phyloP scores from a whole-genome alignment of 2,888 invertebrate species.

The Scaptomyza parva region DNA sequence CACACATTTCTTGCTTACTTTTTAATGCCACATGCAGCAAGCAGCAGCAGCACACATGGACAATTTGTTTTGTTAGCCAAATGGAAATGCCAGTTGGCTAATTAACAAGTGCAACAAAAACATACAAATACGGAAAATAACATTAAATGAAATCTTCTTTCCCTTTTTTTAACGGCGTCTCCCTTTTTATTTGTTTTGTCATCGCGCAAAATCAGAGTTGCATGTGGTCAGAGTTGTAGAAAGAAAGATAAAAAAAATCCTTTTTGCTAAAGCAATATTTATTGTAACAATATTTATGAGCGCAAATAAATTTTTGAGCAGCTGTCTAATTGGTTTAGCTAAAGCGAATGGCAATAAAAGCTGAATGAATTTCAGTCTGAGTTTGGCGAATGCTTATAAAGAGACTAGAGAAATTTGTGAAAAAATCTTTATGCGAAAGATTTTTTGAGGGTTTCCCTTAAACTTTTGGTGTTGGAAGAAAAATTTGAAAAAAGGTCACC shows the following conservation, averaged over 20 bases:
- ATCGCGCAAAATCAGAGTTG: too few species aligned
- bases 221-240: neutral
- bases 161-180: neutral
- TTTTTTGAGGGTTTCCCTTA: too few species aligned
- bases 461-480: too few species aligned
- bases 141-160: slow-evolving; percentile 4
- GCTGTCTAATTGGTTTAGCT: neutral
- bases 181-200: neutral
- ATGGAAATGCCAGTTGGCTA: slow-evolving; percentile 52
- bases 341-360: neutral
- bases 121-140: neutral
- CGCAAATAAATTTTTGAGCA: neutral
- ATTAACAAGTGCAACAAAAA: slow-evolving; percentile 44
- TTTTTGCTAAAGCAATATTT: neutral
- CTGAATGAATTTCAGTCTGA: neutral
- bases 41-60: slow-evolving; percentile 28
- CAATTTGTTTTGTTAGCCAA: slow-evolving; percentile 55
- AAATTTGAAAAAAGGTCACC: too few species aligned
- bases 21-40: slow-evolving; percentile 20
- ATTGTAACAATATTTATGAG: neutral
- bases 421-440: too few species aligned
- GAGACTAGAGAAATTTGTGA: neutral
- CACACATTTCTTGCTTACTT: slow-evolving; percentile 64
- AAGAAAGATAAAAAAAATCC: neutral
- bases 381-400: neutral